Base-by-base conservation (phyloP, 1,140 invertebrate species). In the Periplaneta americana region DNA sequence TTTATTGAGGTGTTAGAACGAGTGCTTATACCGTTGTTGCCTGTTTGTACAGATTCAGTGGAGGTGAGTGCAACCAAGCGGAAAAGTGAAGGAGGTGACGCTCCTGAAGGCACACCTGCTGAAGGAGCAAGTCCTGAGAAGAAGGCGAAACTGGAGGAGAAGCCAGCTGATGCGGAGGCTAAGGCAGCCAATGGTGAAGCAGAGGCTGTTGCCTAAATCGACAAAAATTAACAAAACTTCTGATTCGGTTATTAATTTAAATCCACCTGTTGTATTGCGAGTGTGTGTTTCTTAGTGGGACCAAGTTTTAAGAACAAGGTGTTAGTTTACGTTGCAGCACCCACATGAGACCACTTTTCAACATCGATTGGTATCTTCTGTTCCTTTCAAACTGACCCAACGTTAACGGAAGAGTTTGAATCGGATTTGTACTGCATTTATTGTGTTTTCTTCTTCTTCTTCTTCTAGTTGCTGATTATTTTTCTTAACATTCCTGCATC, bases 141-240 rank as follows among this genome's bases (percentile, higher is more conserved):
- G 87, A 95, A 95, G 84, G 91, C 92, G 80, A 95, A 93, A 88
- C 87, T 94, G 34, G 92, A 91, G 3, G 93, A 93, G 32, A 91
- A 92, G 83, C 48, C 48, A 66, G 87, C 81, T 85, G 84, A 89
- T 75, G 89, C 89, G 17, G 89, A 94, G 93, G 88, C 92, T 83
- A 87, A 81, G 86, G 84, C 88, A 77, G 90, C 91, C 81, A 90
- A 90, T 80, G 87, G 86, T 82, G 91, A 91, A 33, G 91, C 92
- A 81, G 91, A 93, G 86, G 91, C 92, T 80, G 75, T 66, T 34
- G 82, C 82, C 39, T 82, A 82, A 80, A 74, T 77, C 28, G 28
- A 37, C 35, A 17, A 17, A 77, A 75, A 35, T 31, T 17, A 31
- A 76, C 22, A 34, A 81, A 81, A 81, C 75, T 81, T 37, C 74